phyloP scores from a whole-genome alignment of 2,113 vertebrate genomes.

The Crotophaga sulcirostris region DNA sequence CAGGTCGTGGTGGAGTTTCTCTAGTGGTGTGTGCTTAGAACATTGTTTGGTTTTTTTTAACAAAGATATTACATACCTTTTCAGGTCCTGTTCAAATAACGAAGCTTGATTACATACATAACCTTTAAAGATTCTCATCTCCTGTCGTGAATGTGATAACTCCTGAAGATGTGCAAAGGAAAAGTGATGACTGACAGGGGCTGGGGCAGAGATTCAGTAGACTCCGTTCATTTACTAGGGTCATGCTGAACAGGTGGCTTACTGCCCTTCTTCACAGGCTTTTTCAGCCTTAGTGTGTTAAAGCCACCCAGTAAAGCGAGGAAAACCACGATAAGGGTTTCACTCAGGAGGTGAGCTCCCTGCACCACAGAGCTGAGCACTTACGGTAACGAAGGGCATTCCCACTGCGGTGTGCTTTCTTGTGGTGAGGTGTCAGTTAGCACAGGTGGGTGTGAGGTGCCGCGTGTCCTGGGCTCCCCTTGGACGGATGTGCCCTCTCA shows the following conservation, averaged over 20 bases:
- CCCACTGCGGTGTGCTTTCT: slow-evolving; percentile 71
- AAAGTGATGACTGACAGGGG: not conserved
- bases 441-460: slow-evolving; percentile 73
- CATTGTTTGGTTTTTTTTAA: slow-evolving; percentile 21
- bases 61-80: slow-evolving; percentile 20
- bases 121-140: not conserved
- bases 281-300: not conserved
- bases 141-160: rapidly evolving
- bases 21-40: not conserved
- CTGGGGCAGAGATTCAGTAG: not conserved
- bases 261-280: not conserved
- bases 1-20: not conserved
- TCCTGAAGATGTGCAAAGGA: not conserved
- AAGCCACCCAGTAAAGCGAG: not conserved
- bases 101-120: not conserved
- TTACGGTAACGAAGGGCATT: slow-evolving; percentile 77
- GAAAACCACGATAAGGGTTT: not conserved
- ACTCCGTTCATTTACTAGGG: rapidly evolving
- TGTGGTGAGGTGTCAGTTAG: slow-evolving; percentile 84
- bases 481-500: not conserved
- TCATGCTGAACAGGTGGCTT: not conserved
- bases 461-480: not conserved
- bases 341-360: slow-evolving; percentile 72
- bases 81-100: not conserved
- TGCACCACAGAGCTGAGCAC: slow-evolving; percentile 64